Base-by-base conservation (phyloP, 1,140 invertebrate species). In the Ectropis grisescens region DNA sequence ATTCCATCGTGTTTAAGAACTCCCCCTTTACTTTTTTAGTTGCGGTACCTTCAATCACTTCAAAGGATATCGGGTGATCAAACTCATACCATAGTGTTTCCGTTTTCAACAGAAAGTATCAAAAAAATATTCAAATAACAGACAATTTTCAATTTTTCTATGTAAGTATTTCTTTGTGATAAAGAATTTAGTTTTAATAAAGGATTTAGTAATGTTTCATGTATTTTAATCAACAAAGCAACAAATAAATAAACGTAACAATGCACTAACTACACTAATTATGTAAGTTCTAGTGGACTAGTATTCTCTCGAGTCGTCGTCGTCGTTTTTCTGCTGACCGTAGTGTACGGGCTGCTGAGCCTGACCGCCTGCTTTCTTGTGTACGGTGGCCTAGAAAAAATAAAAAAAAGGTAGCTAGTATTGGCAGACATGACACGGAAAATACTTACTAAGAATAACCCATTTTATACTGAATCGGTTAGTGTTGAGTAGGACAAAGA, bases 301-400 rank as follows among this genome's bases (percentile, higher is more conserved):
- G 55, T 78, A 74, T 37, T 78, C 76, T 29, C 59, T 41, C 11
- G 61, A 51, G 6, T 72, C 67, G 10, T 76, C 54, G 23, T 74
- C 58, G 19, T 68, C 54, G 29, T 75, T 47, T 23, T 59, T 54
- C 6, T 29, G 42, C 31, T 64, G 58, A n/a, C 58, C 47, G 31
- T 75, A 59, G 15, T 70, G 70, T 5, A 66, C 48, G 4, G 54
- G 62, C 10, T 50, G 37, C 26, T 64, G 58, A 0, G 47, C 47
- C 16, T 74, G 60, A 5, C 65, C 68, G 12, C 46, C 50, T 3
- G 62, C 43, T 37, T 82, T 62, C 25, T 76, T 83, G 37, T 79
- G 74, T 9, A 83, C 81, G 8, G 54, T 58, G 5, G 81, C 79
- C 81, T 83, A n/a, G 61, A 8, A 62, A 66, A 53, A 23, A 19